Base-by-base conservation (phyloP, 2,113 vertebrate genomes). In the Acanthochromis polyacanthus region DNA sequence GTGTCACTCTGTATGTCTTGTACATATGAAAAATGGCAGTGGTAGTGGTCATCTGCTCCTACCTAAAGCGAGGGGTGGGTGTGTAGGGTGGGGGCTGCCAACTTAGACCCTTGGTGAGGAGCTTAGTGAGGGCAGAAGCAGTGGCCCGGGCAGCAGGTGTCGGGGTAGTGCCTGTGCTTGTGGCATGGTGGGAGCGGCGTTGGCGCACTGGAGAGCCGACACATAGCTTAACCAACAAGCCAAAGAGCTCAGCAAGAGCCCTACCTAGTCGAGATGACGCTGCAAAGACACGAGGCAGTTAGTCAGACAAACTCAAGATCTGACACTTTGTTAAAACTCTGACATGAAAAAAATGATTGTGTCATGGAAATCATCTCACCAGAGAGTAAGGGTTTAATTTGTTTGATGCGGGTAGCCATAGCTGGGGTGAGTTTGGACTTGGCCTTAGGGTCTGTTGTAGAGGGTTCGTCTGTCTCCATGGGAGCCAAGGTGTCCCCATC, bases 51-150 rank as follows among this genome's bases (percentile, higher is more conserved):
- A 38, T 32, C 12, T 46, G n/a, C 22, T 63, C 85, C 80, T 64
- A 97, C 97, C 97, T 96, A 85, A 98, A 98, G n/a, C 97, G 95
- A 8, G 97, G 97, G 1, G 97, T 98, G 32, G 97, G 97, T 16
- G 97, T 98, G 87, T 98, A 98, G 0, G 96, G 96, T 30, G 97
- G 97, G 2, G 97, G 97, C 82, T 96, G 96, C 97, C 97, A 98
- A 71, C 96, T 97, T 71, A 98, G 93, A 71, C 97, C 97, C 86
- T 97, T 98, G 69, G 97, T 97, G 45, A 98, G 96, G 36, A 98
- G 94, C 81, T 97, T 97, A 25, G 97, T 97, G 66, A 98, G 96
- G 20, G 97, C 96, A 36, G 97, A 97, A 23, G 97, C 97, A 16
- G 97, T 98, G 74, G 97, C 95, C 5, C 97, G 93, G 71, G 97